Percentiles rank a stretch among this genome's conserved stretches.
Conservation (phyloP, 2,888 invertebrate species). For the Drosophila emarginata region DNA sequence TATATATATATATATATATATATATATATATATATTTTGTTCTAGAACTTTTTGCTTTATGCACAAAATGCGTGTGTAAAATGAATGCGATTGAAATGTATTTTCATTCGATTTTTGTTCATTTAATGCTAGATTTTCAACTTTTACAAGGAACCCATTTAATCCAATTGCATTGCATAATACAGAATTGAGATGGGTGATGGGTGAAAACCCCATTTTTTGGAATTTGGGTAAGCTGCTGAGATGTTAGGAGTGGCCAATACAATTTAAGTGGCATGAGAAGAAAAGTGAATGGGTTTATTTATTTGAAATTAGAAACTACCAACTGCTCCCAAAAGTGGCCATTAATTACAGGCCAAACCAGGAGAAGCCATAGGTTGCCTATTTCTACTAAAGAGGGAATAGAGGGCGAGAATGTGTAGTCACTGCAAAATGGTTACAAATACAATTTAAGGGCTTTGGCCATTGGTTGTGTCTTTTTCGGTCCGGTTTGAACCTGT, state of each 20-base stretch:
- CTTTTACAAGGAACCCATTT: background rate
- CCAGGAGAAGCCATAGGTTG: conserved; percentile 25
- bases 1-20: too few relatives aligned
- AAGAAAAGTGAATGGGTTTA: conserved; percentile 29
- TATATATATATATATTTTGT: background rate
- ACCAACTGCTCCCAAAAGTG: conserved; percentile 54
- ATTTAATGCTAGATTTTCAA: background rate
- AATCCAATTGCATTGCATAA: conserved; percentile 44
- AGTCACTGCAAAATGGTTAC: conserved; percentile 39
- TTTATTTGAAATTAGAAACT: conserved; percentile 58
- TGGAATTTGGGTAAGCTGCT: background rate
- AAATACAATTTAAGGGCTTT: conserved; percentile 33
- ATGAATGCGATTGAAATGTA: conserved; percentile 32
- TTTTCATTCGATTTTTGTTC: conserved; percentile 13
- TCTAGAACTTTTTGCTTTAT: conserved; percentile 31
- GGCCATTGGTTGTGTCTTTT: background rate
- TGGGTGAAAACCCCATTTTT: background rate
- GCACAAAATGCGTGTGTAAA: background rate
- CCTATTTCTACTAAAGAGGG: background rate
- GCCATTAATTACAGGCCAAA: conserved; percentile 55
- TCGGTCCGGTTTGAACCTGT: too few relatives aligned
- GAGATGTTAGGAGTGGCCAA: background rate
- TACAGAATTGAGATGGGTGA: background rate
- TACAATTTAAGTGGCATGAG: background rate
- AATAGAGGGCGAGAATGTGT: background rate